Conservation (phyloP, 2,888 invertebrate genomes). For the Choreutis nemorana region DNA sequence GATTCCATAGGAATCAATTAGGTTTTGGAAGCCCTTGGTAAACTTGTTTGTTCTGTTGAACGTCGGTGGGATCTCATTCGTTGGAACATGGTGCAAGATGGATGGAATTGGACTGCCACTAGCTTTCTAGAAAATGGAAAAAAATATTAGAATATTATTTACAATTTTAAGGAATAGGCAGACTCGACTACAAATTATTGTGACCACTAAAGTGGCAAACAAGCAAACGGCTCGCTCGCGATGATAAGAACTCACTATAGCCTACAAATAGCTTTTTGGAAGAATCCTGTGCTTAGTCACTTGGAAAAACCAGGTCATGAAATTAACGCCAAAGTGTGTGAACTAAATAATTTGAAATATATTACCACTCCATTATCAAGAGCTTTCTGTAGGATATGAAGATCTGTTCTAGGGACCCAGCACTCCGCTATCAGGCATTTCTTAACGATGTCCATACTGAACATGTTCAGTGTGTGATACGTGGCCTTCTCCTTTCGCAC, state of each 20-base stretch:
- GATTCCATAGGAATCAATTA: slow-evolving; percentile 89
- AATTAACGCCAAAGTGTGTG: too few species aligned
- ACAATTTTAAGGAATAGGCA: too few species aligned
- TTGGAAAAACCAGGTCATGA: slow-evolving; percentile 1
- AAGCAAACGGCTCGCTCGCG: too few species aligned
- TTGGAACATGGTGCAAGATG: slow-evolving; percentile 80
- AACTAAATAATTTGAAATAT: too few species aligned
- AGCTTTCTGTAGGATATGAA: slow-evolving; percentile 78
- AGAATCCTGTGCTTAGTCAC: too few species aligned
- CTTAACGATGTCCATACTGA: slow-evolving; percentile 90
- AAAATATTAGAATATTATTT: too few species aligned
- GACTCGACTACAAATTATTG: too few species aligned
- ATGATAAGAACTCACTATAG: too few species aligned
- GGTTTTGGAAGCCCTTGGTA: slow-evolving; percentile 83
- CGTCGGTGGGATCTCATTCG: slow-evolving; percentile 79
- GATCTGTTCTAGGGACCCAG: slow-evolving; percentile 81
- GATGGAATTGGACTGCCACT: slow-evolving; percentile 84
- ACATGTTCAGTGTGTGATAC: slow-evolving; percentile 91
- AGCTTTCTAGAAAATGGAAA: slow-evolving; percentile 49
- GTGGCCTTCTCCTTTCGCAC: slow-evolving; percentile 92
- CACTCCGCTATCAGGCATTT: slow-evolving; percentile 91
- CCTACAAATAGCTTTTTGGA: too few species aligned
- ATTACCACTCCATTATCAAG: slow-evolving; percentile 82
- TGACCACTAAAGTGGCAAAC: too few species aligned
- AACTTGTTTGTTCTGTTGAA: slow-evolving; percentile 87